phyloP scores from a whole-genome alignment of 2,888 invertebrate species.

The Pachymerium ferrugineum region DNA sequence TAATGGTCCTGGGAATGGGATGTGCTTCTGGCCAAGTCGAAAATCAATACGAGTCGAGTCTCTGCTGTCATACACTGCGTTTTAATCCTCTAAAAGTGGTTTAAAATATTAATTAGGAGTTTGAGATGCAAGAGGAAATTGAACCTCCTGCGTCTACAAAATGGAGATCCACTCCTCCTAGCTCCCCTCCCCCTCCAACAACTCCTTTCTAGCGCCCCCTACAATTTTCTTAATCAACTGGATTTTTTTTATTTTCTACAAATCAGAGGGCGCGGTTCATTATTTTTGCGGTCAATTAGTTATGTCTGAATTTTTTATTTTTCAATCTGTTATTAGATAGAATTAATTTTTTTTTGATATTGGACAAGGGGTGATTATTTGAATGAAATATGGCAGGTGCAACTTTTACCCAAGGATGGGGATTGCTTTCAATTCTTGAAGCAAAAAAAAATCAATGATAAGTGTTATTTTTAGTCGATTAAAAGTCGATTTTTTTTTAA shows the following conservation, averaged over 20 bases:
- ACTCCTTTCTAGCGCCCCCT: background rate
- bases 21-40: constrained; percentile 17
- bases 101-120: constrained; percentile 34
- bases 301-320: background rate
- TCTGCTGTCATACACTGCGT: constrained; percentile 31
- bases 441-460: too few relatives aligned
- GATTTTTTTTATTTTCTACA: background rate
- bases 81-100: constrained; percentile 35
- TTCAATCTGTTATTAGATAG: background rate
- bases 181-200: background rate
- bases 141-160: background rate
- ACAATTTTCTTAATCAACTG: constrained; percentile 1
- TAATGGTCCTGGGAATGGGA: constrained; percentile 28
- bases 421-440: too few relatives aligned
- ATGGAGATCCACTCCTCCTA: background rate
- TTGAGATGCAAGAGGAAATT: constrained; percentile 17
- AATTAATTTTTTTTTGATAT: background rate
- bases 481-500: too few relatives aligned
- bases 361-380: background rate
- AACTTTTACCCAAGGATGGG: too few relatives aligned
- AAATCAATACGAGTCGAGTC: constrained; percentile 32
- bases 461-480: too few relatives aligned
- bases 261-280: background rate
- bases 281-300: background rate
- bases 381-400: too few relatives aligned